phyloP scores from a whole-genome alignment of 2,113 vertebrate species.

The Lepus timidus region DNA sequence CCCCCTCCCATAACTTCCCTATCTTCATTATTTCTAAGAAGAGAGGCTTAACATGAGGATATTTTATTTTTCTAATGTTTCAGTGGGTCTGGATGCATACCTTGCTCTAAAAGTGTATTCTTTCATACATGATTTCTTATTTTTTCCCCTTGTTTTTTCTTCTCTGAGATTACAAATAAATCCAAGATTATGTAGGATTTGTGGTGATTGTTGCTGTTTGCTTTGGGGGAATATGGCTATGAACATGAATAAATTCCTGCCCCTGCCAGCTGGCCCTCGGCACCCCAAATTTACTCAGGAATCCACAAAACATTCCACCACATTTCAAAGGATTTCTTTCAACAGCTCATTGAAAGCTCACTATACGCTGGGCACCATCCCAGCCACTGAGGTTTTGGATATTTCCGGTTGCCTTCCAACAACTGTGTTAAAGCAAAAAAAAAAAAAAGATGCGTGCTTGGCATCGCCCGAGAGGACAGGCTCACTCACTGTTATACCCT shows the following conservation, averaged over 20 bases:
- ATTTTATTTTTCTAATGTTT: background rate
- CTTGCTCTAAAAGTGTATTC: background rate
- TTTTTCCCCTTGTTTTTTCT: background rate
- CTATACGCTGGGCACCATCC: background rate
- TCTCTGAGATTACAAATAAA: background rate
- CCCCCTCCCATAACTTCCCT: background rate
- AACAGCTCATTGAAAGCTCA: background rate
- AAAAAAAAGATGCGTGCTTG: conserved; percentile 18
- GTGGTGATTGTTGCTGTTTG: background rate
- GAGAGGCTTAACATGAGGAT: background rate
- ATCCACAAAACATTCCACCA: conserved; percentile 46
- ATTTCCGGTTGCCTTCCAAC: background rate
- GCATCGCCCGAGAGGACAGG: conserved; percentile 20
- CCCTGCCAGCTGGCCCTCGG: background rate
- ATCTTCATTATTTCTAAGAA: conserved; percentile 7
- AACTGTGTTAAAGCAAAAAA: background rate
- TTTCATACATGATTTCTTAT: background rate
- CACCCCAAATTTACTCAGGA: background rate
- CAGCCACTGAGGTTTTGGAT: background rate
- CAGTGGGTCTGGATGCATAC: background rate
- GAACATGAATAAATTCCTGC: background rate
- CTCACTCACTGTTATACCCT: conserved; percentile 71
- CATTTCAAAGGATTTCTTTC: conserved; percentile 56
- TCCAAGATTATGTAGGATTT: background rate
- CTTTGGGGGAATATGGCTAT: conserved; percentile 3